Conservation (phyloP, 1,140 invertebrate species). For the Drosophila chauvacae region DNA sequence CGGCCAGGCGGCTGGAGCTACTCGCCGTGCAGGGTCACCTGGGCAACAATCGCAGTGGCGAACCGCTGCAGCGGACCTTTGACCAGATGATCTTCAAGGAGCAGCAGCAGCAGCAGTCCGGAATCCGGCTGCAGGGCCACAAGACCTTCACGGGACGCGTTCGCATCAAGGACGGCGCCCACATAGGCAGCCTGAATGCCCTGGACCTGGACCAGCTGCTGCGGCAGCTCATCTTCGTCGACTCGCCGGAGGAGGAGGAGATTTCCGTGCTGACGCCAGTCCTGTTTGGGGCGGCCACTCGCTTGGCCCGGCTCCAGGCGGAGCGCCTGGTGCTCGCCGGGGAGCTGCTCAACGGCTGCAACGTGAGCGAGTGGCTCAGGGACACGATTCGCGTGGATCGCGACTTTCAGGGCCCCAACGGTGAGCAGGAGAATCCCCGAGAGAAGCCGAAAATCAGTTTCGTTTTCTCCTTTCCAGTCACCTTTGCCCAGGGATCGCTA, state of each 20-base stretch:
- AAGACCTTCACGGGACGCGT: slow-evolving; percentile 72
- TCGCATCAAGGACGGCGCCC: slow-evolving; percentile 42
- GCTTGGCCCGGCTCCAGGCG: slow-evolving; percentile 14
- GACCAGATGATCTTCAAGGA: slow-evolving; percentile 57
- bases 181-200: slow-evolving; percentile 54
- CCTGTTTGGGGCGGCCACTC: slow-evolving; percentile 42
- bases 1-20: slow-evolving; percentile 23
- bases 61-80: slow-evolving; percentile 56
- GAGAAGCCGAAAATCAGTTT: background rate
- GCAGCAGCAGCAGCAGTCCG: slow-evolving; percentile 12
- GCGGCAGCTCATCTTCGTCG: slow-evolving; percentile 47
- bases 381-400: slow-evolving; percentile 70
- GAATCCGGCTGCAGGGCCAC: slow-evolving; percentile 25
- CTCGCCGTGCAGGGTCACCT: slow-evolving; percentile 62
- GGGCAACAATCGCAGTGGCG: slow-evolving; percentile 38
- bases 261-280: slow-evolving; percentile 46
- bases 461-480: slow-evolving; percentile 11
- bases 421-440: slow-evolving; percentile 12
- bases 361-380: slow-evolving; percentile 61
- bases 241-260: slow-evolving; percentile 18
- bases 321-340: slow-evolving; percentile 26
- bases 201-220: slow-evolving; percentile 44
- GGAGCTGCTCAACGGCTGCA: slow-evolving; percentile 60
- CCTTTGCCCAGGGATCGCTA: slow-evolving; percentile 56
- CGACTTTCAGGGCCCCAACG: slow-evolving; percentile 13